Evolutionary conservation across 2,113 vertebrate genomes (phyloP).

Genomic region (Dolichallabes microphthalmus): DNA sequence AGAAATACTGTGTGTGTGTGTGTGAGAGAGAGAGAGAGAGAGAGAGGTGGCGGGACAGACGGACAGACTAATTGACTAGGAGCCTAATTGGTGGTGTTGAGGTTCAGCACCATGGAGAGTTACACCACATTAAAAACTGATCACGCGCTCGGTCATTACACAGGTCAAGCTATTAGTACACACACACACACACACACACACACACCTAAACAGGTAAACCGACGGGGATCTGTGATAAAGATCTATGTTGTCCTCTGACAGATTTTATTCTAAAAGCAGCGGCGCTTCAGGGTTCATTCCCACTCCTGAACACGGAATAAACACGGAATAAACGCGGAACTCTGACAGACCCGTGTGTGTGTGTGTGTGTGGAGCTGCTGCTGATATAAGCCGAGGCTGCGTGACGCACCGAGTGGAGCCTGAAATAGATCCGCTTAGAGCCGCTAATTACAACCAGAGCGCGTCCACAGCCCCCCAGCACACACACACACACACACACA

Average conservation of each 20-base stretch:
- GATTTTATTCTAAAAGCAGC: background rate
- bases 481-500: background rate
- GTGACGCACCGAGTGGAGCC: slow-evolving; percentile 6
- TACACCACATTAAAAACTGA: background rate
- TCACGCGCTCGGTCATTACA: background rate
- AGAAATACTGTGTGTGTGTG: slow-evolving; percentile 21
- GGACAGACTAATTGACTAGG: background rate
- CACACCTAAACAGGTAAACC: slow-evolving; percentile 39
- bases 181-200: slow-evolving; percentile 7
- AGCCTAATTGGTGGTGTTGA: background rate
- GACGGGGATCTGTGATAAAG: slow-evolving; percentile 35
- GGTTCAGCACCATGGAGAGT: slow-evolving; percentile 49
- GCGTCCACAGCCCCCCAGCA: background rate
- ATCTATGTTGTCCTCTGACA: slow-evolving; percentile 38
- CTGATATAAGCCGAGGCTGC: background rate
- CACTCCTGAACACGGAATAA: background rate
- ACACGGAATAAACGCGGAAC: background rate
- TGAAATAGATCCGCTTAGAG: slow-evolving; percentile 51
- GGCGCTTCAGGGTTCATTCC: background rate
- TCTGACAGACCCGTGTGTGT: background rate
- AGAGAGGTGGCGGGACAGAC: slow-evolving; percentile 18
- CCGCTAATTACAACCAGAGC: slow-evolving; percentile 44
- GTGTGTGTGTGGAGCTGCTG: background rate
- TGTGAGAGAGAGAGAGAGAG: slow-evolving; percentile 26
- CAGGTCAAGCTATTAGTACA: slow-evolving; percentile 3